Evolutionary conservation across 1,140 invertebrate genomes (phyloP), one percentile per base, ranked within the genome.

Genomic region (Lethrus apterus): DNA sequence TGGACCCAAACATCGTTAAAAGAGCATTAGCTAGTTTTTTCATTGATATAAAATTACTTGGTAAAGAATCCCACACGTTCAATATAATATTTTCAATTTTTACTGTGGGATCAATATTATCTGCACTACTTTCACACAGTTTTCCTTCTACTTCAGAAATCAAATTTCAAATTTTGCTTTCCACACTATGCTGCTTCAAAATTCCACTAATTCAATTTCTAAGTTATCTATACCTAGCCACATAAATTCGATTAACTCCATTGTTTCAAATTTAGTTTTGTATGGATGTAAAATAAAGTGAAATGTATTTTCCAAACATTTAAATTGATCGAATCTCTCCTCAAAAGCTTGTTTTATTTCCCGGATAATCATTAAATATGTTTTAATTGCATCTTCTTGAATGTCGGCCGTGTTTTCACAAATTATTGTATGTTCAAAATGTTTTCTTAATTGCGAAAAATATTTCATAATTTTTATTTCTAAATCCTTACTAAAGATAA

Each of bases 101-200:
- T 11, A 42, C 21, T 29, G 4, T 42, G 40, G 21, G 3, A 42
- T 26, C 24, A 42, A 26, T 42, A 42, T 3, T 42, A 42, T 42
- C 23, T 42, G 21, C 40, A 42, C 21, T 33, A 33, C 31, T 33
- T 33, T 33, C 31, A 33, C 9, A 42, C 40, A 26, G 10, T 26
- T 42, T 42, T 42, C 10, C 40, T 42, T 26, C 40, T 42, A 29
- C 40, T 42, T 29, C 23, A 17, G 40, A 29, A 42, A 42, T 42
- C 40, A 42, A 42, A 23, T 42, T 42, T 42, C 21, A 42, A 44
- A 44, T 44, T 44, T 44, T 11, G 8, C 32, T 44, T 44, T 44
- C 42, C 42, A 44, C 24, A 42, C 23, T 42, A 42, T 23, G 4
- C 24, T 26, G 40, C 40, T 26, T 42, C 13, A 23, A 42, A 42